Evolutionary conservation across 2,113 vertebrate species (phyloP).

Genomic region (Notothenia coriiceps): DNA sequence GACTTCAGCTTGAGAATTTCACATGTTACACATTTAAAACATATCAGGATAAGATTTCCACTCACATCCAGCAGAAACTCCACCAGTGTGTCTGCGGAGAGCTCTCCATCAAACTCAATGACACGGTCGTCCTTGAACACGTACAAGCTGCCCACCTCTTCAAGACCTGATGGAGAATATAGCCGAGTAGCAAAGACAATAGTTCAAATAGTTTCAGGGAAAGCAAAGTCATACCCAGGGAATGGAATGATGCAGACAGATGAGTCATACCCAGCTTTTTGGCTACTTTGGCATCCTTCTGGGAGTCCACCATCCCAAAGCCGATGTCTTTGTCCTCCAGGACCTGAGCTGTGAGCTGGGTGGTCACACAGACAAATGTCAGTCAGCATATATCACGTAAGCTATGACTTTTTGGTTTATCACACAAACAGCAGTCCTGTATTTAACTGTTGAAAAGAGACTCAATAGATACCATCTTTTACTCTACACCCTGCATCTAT

Average conservation of each 20-base stretch:
- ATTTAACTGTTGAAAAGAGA: too few relatives aligned
- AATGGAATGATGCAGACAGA: background rate
- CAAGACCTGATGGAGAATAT: conserved; percentile 83
- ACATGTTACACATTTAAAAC: background rate
- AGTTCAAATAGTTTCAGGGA: background rate
- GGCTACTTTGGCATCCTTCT: conserved; percentile 94
- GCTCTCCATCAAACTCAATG: conserved; percentile 96
- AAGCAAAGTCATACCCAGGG: background rate
- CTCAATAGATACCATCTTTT: too few relatives aligned
- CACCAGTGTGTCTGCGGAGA: conserved; percentile 93
- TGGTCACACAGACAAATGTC: conserved; percentile 32
- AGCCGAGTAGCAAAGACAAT: background rate
- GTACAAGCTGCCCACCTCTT: conserved; percentile 94
- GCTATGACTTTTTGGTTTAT: too few relatives aligned
- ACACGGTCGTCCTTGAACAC: conserved; percentile 93
- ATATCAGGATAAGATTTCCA: background rate
- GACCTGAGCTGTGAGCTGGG: conserved; percentile 94
- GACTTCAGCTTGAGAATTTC: background rate
- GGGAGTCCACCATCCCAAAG: conserved; percentile 94
- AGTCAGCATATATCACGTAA: background rate
- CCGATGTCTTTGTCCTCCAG: conserved; percentile 94
- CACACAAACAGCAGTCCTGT: too few relatives aligned
- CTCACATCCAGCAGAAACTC: conserved; percentile 97
- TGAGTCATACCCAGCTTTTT: conserved; percentile 90
- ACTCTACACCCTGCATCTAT: too few relatives aligned